Percentiles rank a stretch among this genome's conserved stretches.
Evolutionary conservation across 2,797 vertebrate species (phyloP).

Genomic region (Antrozous pallidus): DNA sequence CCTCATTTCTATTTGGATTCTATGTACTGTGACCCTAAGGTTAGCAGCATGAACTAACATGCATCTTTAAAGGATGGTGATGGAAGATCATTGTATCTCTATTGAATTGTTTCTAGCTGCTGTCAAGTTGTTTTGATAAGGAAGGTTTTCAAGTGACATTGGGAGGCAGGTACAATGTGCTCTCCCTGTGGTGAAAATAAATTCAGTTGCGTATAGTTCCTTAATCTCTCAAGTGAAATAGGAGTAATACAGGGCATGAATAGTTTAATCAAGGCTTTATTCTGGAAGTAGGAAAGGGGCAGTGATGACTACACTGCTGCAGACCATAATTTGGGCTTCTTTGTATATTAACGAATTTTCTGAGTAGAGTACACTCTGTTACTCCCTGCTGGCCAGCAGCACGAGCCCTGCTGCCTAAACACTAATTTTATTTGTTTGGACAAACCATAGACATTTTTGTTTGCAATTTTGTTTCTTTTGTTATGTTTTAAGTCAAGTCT

Average conservation of each 20-base stretch:
- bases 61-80: slow-evolving; percentile 83
- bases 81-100: slow-evolving; percentile 84
- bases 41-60: slow-evolving; percentile 82
- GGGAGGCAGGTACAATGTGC: slow-evolving; percentile 82
- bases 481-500: slow-evolving; percentile 87
- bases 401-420: neutral
- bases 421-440: slow-evolving; percentile 63
- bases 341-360: neutral
- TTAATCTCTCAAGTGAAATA: slow-evolving; percentile 83
- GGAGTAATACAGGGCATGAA: slow-evolving; percentile 81
- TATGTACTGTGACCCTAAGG: slow-evolving; percentile 92
- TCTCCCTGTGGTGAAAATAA: slow-evolving; percentile 85
- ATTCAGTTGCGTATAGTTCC: slow-evolving; percentile 83
- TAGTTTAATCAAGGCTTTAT: slow-evolving; percentile 83
- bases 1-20: slow-evolving; percentile 83
- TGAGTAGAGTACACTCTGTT: neutral
- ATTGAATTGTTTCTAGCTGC: slow-evolving; percentile 58
- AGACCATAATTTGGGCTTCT: slow-evolving; percentile 78
- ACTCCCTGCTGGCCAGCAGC: neutral
- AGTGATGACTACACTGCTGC: slow-evolving; percentile 79
- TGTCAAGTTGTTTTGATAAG: neutral
- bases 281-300: slow-evolving; percentile 78
- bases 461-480: slow-evolving; percentile 83
- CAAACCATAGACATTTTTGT: slow-evolving; percentile 82
- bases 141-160: neutral